These are phyloP conservation scores for Zenarchopterus dispar DNA, from an alignment of 2,797 vertebrate genomes.

Conservation along the genomic window DNA sequence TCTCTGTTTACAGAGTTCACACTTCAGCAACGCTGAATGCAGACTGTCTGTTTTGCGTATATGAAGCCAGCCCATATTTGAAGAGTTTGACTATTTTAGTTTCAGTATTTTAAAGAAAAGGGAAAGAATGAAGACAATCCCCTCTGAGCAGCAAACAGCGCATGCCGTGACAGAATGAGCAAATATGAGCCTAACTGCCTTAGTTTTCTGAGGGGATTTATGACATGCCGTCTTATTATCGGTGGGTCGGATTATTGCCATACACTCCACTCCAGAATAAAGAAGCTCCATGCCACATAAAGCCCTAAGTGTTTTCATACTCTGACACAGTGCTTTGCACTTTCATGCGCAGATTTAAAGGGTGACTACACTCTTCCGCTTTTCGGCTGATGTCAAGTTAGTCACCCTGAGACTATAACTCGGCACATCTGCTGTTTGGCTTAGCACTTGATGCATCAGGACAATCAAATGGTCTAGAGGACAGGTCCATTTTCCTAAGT, in stretches of 20 bases:
- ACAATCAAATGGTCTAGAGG: constrained; percentile 68
- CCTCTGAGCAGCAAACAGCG: constrained; percentile 61
- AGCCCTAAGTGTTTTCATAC: constrained; percentile 61
- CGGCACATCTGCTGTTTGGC: constrained; percentile 46
- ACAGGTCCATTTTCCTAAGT: constrained; percentile 30
- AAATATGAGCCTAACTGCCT: constrained; percentile 68
- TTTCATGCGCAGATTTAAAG: constrained; percentile 55
- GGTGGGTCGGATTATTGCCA: constrained; percentile 68
- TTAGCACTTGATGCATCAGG: constrained; percentile 48
- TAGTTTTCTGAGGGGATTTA: constrained; percentile 71
- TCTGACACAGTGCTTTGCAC: constrained; percentile 41
- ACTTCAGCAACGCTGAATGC: constrained; percentile 52
- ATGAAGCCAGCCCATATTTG: constrained; percentile 50
- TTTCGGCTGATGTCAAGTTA: constrained; percentile 46
- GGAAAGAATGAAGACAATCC: constrained; percentile 40
- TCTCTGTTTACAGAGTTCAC: constrained; percentile 71
- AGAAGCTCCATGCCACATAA: constrained; percentile 69
- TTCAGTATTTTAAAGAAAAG: constrained; percentile 34
- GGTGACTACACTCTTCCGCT: constrained; percentile 50
- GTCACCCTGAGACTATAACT: constrained; percentile 41
- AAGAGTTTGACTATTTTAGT: constrained; percentile 54
- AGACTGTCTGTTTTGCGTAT: constrained; percentile 33
- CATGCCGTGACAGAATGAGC: constrained; percentile 54
- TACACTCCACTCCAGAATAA: constrained; percentile 53
- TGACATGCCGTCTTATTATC: constrained; percentile 70